Evolutionary conservation across 92 coral and sea anemone species (phyloP).

Genomic region (Hydrozoanthus gracilis): DNA sequence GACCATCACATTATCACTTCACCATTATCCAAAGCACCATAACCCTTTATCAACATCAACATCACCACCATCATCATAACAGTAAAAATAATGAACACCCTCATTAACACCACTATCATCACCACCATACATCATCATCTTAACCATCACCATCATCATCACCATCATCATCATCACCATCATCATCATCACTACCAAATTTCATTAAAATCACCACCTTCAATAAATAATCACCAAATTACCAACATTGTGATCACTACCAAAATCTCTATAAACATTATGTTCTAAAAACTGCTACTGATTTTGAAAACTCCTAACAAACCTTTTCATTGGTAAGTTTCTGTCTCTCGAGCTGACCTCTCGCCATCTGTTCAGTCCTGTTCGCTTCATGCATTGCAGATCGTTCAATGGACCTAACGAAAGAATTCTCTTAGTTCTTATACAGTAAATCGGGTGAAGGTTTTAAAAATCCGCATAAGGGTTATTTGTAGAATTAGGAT

Average conservation of each 20-base stretch:
- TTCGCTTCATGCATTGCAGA: slow-evolving; percentile 95
- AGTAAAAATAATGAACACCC: neutral
- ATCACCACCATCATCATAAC: neutral
- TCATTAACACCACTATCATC: neutral
- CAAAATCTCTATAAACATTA: neutral
- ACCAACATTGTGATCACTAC: neutral
- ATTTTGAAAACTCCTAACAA: neutral
- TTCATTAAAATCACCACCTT: too few species aligned
- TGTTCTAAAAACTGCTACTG: neutral
- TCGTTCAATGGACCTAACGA: slow-evolving; percentile 80
- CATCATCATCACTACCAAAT: neutral
- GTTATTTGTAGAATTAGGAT: too few species aligned
- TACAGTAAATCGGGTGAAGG: too few species aligned
- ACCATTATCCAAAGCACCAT: too few species aligned
- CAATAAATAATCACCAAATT: neutral
- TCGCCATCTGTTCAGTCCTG: slow-evolving; percentile 90
- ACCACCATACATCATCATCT: neutral
- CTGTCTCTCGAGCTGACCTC: slow-evolving; percentile 93
- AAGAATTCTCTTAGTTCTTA: too few species aligned
- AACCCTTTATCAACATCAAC: neutral
- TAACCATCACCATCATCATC: neutral
- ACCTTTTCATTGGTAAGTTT: slow-evolving; percentile 93
- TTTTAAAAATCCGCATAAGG: too few species aligned
- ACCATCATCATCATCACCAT: neutral
- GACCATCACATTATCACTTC: too few species aligned